These are phyloP conservation scores for Proisotoma minuta DNA, from an alignment of 2,888 invertebrate species.

Conservation along the genomic window DNA sequence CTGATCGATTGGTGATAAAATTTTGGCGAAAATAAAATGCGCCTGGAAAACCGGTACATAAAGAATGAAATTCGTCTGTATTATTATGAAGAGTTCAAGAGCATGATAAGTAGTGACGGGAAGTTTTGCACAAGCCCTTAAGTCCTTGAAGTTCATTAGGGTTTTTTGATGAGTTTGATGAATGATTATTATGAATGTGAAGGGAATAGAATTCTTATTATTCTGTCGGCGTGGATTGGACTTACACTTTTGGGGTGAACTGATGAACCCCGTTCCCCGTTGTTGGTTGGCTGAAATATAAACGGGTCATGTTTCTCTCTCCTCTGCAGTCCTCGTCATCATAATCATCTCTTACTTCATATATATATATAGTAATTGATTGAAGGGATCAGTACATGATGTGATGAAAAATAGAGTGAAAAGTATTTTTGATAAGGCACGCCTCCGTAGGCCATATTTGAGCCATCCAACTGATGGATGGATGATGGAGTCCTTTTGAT, in stretches of 20 bases:
- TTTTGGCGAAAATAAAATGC: too few species aligned
- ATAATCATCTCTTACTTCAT: background rate
- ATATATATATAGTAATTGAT: background rate
- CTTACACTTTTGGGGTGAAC: too few species aligned
- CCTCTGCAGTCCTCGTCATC: background rate
- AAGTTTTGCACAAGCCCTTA: too few species aligned
- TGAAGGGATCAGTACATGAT: slow-evolving; percentile 20
- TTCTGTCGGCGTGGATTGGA: too few species aligned
- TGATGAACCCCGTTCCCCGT: too few species aligned
- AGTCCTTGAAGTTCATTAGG: background rate
- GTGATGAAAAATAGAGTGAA: slow-evolving; percentile 9
- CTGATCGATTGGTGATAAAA: too few species aligned
- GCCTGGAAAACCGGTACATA: too few species aligned
- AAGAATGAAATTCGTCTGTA: too few species aligned
- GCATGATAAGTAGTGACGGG: too few species aligned
- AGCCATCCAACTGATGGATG: slow-evolving; percentile 28
- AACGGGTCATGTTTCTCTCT: slow-evolving; percentile 1
- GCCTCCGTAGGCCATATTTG: slow-evolving; percentile 29
- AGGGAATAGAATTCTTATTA: too few species aligned
- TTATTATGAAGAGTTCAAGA: too few species aligned
- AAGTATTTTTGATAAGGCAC: slow-evolving; percentile 25
- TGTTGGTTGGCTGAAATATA: background rate
- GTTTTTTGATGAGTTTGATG: background rate
- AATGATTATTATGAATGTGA: background rate
- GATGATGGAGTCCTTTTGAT: slow-evolving; percentile 19